phyloP scores from a whole-genome alignment of 2,113 vertebrate species.

The Zootoca vivipara region DNA sequence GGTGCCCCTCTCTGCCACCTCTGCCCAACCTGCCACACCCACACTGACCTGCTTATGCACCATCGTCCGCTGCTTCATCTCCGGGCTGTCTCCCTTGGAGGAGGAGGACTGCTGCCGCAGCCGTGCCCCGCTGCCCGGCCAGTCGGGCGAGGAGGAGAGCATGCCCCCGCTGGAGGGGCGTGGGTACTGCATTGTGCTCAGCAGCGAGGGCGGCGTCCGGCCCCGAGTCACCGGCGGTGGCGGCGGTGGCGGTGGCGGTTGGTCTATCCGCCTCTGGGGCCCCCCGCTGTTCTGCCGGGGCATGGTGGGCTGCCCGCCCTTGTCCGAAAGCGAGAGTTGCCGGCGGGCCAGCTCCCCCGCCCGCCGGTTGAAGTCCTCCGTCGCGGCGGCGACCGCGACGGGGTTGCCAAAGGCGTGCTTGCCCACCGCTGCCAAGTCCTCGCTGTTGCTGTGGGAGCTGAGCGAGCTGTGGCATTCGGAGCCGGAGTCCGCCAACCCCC shows the following conservation, averaged over 20 bases:
- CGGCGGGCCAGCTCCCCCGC: constrained; percentile 89
- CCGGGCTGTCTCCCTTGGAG: constrained; percentile 95
- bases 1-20: accelerated
- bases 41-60: constrained; percentile 91
- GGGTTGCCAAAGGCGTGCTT: constrained; percentile 83
- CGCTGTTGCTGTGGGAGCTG: constrained; percentile 98
- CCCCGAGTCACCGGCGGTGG: constrained; percentile 79
- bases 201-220: constrained; percentile 87
- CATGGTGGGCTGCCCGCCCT: constrained; percentile 83
- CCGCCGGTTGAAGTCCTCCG: constrained; percentile 86
- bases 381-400: constrained; percentile 29
- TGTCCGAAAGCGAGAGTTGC: constrained; percentile 90
- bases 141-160: constrained; percentile 90
- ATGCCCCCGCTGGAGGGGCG: constrained; percentile 89
- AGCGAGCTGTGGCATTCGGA: constrained; percentile 98
- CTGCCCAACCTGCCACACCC: accelerated
- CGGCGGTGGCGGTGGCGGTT: constrained; percentile 79
- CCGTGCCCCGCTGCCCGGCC: constrained; percentile 87
- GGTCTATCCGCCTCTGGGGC: constrained; percentile 93
- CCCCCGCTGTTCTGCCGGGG: constrained; percentile 93
- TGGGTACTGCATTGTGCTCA: constrained; percentile 87
- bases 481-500: constrained; percentile 89
- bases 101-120: constrained; percentile 94
- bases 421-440: constrained; percentile 77
- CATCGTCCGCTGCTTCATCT: constrained; percentile 89